Conservation (phyloP, 2,113 vertebrate species). For the Bolborhynchus lineola region DNA sequence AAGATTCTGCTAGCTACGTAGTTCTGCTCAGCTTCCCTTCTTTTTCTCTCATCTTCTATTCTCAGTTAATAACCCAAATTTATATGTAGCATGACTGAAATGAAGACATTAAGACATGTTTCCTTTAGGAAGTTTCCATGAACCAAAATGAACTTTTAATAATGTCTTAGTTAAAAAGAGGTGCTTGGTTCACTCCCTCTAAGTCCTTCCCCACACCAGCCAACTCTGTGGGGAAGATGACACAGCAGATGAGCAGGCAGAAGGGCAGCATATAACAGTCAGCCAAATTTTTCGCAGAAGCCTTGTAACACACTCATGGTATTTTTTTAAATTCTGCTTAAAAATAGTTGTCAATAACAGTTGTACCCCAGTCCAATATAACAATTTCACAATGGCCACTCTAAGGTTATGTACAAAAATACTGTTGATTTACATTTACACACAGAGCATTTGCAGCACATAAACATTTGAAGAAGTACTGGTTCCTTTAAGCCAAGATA, state of each 20-base stretch:
- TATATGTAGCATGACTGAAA: not conserved
- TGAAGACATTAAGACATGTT: not conserved
- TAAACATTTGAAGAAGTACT: not conserved
- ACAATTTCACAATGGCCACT: not conserved
- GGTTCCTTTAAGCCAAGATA: not conserved
- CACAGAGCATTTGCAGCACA: not conserved
- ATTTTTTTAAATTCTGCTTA: not conserved
- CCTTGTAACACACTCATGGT: not conserved
- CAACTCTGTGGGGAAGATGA: not conserved
- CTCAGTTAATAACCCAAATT: not conserved
- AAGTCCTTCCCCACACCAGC: not conserved
- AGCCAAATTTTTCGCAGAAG: not conserved
- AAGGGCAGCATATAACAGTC: not conserved
- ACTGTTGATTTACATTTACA: not conserved
- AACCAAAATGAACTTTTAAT: not conserved
- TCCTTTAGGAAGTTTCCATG: not conserved
- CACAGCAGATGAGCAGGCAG: too few relatives aligned
- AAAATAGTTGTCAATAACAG: not conserved
- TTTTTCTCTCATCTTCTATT: not conserved
- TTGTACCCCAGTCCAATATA: not conserved
- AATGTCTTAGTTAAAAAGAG: not conserved
- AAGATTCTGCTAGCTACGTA: not conserved
- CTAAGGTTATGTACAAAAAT: not conserved
- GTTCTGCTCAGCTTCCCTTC: not conserved
- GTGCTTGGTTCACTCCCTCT: not conserved